Evolutionary conservation across 92 coral and sea anemone genomes (phyloP).

Genomic region (Paragorgia papillata): DNA sequence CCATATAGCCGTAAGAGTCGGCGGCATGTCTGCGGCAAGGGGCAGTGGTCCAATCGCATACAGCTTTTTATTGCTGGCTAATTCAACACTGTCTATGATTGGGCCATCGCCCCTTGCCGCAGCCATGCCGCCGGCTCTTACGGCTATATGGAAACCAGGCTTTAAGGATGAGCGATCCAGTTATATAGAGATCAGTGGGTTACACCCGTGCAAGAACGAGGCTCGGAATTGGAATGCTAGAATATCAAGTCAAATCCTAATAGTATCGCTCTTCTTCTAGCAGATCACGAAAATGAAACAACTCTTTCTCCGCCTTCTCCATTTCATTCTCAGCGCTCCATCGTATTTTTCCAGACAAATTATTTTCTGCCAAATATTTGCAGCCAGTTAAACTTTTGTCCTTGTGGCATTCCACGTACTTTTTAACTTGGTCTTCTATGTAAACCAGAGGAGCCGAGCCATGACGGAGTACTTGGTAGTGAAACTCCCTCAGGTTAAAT

Average conservation of each 20-base stretch:
- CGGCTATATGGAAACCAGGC: too few relatives aligned
- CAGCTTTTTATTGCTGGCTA: too few relatives aligned
- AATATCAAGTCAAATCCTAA: neutral
- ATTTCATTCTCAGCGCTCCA: neutral
- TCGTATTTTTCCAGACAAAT: neutral
- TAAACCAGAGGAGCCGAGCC: constrained; percentile 87
- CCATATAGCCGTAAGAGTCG: too few relatives aligned
- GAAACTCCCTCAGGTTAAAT: constrained; percentile 67
- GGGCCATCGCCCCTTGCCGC: too few relatives aligned
- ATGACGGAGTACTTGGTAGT: constrained; percentile 76
- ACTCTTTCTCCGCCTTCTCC: neutral
- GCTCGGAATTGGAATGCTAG: too few relatives aligned
- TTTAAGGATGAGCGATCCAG: too few relatives aligned
- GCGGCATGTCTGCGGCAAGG: too few relatives aligned
- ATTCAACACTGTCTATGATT: too few relatives aligned
- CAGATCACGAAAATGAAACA: neutral
- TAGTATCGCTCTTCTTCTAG: constrained; percentile 12
- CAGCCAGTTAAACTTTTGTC: constrained; percentile 64
- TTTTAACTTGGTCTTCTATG: constrained; percentile 68
- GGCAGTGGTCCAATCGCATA: too few relatives aligned
- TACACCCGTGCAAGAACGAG: too few relatives aligned
- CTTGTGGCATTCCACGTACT: constrained; percentile 72
- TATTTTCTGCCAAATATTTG: constrained; percentile 25
- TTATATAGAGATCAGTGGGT: too few relatives aligned
- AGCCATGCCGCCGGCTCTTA: too few relatives aligned